Evolutionary conservation across 92 coral and sea anemone genomes (phyloP).

Genomic region (Desmophyllum pertusum): DNA sequence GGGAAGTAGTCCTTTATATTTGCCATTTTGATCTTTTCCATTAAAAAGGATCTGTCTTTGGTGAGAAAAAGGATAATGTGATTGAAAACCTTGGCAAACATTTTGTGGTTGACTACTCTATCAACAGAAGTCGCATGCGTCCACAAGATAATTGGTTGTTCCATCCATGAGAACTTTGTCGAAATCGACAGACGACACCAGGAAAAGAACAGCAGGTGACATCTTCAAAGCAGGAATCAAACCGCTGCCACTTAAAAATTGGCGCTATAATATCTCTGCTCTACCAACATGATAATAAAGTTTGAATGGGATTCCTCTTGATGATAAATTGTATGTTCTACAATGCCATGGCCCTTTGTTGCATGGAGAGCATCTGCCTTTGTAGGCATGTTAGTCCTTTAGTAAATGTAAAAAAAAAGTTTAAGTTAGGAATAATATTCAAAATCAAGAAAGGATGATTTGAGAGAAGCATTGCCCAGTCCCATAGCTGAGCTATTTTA

Average conservation of each 20-base stretch:
- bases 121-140: constrained; percentile 95
- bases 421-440: not conserved
- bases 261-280: constrained; percentile 88
- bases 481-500: too few relatives aligned
- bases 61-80: constrained; percentile 93
- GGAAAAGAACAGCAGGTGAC: constrained; percentile 84
- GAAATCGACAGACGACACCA: constrained; percentile 94
- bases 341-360: constrained; percentile 69
- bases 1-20: constrained; percentile 93
- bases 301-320: constrained; percentile 94
- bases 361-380: constrained; percentile 96
- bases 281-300: constrained; percentile 97
- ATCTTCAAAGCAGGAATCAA: constrained; percentile 84
- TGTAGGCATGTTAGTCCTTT: constrained; percentile 92
- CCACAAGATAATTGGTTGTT: constrained; percentile 92
- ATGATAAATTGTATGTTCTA: constrained; percentile 86
- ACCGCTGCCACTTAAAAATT: constrained; percentile 76
- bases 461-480: too few relatives aligned
- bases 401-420: constrained; percentile 23
- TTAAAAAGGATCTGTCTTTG: constrained; percentile 94
- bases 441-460: not conserved
- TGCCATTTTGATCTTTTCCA: constrained; percentile 94
- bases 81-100: constrained; percentile 94
- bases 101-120: constrained; percentile 94
- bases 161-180: constrained; percentile 95